Evolutionary conservation across 2,888 invertebrate genomes (phyloP).

Genomic region (Tinea semifulvella): DNA sequence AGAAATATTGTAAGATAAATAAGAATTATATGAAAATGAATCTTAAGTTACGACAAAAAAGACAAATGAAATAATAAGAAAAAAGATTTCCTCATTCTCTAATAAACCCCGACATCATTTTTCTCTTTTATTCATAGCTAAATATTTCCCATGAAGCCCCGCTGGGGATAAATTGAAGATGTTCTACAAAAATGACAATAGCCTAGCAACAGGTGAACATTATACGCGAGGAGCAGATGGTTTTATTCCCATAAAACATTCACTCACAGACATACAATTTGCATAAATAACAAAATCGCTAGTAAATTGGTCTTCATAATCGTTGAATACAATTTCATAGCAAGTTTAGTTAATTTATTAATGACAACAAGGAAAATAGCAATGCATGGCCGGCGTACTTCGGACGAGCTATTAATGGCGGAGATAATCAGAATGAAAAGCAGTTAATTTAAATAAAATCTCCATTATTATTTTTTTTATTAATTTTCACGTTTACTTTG

Average conservation of each 20-base stretch:
- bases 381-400: not conserved
- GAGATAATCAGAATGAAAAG: constrained; percentile 6
- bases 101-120: constrained; percentile 10
- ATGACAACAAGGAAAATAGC: not conserved
- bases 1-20: too few relatives aligned
- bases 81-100: constrained; percentile 5
- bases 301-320: not conserved
- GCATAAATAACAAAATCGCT: not conserved
- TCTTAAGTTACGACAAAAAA: too few relatives aligned
- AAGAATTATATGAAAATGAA: too few relatives aligned
- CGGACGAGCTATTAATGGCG: not conserved
- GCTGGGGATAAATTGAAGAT: constrained; percentile 21
- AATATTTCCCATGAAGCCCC: constrained; percentile 17
- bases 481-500: constrained; percentile 19
- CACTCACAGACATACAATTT: not conserved
- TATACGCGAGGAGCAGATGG: constrained; percentile 3
- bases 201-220: constrained; percentile 26
- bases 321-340: not conserved
- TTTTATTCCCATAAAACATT: constrained; percentile 9
- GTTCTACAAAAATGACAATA: constrained; percentile 25
- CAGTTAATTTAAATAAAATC: constrained; percentile 11
- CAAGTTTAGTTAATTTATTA: not conserved
- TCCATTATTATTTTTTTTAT: constrained; percentile 16
- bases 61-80: not conserved
- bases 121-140: constrained; percentile 13